phyloP scores from a whole-genome alignment of 2,888 invertebrate genomes.

The Coelinius sp. region DNA sequence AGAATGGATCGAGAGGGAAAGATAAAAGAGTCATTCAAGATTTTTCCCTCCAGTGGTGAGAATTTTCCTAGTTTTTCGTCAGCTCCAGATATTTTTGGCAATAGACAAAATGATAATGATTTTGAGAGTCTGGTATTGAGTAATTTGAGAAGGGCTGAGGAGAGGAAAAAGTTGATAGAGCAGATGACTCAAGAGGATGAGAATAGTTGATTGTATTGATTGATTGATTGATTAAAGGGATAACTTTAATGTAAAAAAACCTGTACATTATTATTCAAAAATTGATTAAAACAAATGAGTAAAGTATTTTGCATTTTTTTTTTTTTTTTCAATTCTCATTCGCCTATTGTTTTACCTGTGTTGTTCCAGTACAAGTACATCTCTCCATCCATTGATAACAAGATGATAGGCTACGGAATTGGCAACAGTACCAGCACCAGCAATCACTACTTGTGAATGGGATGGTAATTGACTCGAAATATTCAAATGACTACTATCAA shows the following conservation, averaged over 20 bases:
- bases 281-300: no score
- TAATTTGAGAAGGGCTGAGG: slow-evolving; percentile 88
- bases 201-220: slow-evolving; percentile 25
- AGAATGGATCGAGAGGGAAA: slow-evolving; percentile 6
- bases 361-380: slow-evolving; percentile 80
- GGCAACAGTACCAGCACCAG: slow-evolving; percentile 81
- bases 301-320: not conserved
- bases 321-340: no score
- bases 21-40: slow-evolving; percentile 30
- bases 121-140: slow-evolving; percentile 87
- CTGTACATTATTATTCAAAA: no score
- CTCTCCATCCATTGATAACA: slow-evolving; percentile 78
- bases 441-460: slow-evolving; percentile 75
- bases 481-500: slow-evolving; percentile 13
- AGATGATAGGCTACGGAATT: slow-evolving; percentile 84
- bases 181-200: slow-evolving; percentile 78
- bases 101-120: slow-evolving; percentile 75
- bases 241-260: no score
- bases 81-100: slow-evolving; percentile 61
- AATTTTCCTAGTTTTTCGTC: slow-evolving; percentile 57
- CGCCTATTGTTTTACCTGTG: no score
- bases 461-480: slow-evolving; percentile 57
- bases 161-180: slow-evolving; percentile 82
- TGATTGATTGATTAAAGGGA: no score
- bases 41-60: slow-evolving; percentile 51